phyloP scores from a whole-genome alignment of 1,140 invertebrate species.

The Drosophila eugracilis region DNA sequence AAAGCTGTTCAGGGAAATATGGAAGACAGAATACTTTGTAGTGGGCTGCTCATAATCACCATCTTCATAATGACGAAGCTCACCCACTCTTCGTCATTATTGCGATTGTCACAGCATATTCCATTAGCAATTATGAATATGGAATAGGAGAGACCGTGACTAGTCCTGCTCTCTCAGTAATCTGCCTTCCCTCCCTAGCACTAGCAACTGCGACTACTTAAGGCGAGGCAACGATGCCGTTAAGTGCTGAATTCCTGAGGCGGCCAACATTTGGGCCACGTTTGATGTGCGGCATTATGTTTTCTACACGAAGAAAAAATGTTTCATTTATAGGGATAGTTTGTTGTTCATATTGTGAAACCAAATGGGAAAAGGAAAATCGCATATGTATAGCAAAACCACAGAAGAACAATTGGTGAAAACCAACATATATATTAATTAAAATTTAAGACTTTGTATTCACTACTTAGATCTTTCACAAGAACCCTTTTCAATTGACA shows the following conservation, averaged over 20 bases:
- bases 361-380: not conserved
- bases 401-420: too few species aligned
- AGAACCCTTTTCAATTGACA: not conserved
- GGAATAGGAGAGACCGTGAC: constrained; percentile 67
- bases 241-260: constrained; percentile 58
- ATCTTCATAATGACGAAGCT: constrained; percentile 24
- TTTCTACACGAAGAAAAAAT: constrained; percentile 10
- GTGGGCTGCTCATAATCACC: constrained; percentile 65
- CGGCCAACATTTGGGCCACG: constrained; percentile 38
- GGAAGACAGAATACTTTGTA: constrained; percentile 58
- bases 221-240: constrained; percentile 69
- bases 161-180: constrained; percentile 48
- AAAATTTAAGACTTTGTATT: too few species aligned
- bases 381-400: too few species aligned
- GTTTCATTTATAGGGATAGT: too few species aligned
- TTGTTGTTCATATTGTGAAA: not conserved
- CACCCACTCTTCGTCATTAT: constrained; percentile 32
- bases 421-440: too few species aligned
- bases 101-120: constrained; percentile 77
- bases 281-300: constrained; percentile 29
- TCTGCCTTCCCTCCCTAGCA: constrained; percentile 19
- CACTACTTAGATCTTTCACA: not conserved
- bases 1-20: constrained; percentile 23
- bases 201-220: constrained; percentile 65
- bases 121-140: constrained; percentile 85